A percentile compares a stretch with the other conserved stretches of the same genome.
phyloP scores from a whole-genome alignment of 2,113 vertebrate species.

The Chiloscyllium plagiosum region DNA sequence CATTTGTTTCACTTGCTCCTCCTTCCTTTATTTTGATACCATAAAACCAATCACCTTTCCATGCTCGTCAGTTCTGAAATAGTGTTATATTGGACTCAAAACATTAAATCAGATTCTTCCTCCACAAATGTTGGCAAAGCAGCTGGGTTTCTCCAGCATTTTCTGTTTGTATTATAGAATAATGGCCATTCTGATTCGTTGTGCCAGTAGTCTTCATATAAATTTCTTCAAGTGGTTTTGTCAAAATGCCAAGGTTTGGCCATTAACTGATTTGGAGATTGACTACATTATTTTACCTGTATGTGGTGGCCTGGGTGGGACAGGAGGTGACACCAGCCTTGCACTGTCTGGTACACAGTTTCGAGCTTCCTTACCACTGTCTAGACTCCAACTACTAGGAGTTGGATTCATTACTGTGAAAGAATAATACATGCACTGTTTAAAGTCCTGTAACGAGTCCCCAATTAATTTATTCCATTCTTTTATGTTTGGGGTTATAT shows the following conservation, averaged over 20 bases:
- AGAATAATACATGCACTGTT: constrained; percentile 23
- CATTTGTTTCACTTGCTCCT: too few relatives aligned
- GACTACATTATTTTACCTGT: constrained; percentile 62
- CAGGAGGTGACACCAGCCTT: constrained; percentile 79
- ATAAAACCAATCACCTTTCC: too few relatives aligned
- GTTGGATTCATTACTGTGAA: constrained; percentile 75
- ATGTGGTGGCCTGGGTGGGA: constrained; percentile 86
- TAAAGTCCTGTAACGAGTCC: neutral
- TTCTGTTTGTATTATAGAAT: neutral
- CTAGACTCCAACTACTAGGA: constrained; percentile 95
- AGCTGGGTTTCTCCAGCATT: too few relatives aligned
- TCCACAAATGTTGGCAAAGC: too few relatives aligned
- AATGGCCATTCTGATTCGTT: neutral
- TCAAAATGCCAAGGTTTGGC: constrained; percentile 35
- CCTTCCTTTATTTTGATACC: too few relatives aligned
- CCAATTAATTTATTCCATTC: constrained; percentile 8
- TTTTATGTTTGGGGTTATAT: neutral
- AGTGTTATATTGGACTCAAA: too few relatives aligned
- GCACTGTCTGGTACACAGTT: constrained; percentile 73
- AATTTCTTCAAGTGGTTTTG: neutral
- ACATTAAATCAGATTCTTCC: too few relatives aligned
- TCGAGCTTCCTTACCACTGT: constrained; percentile 82
- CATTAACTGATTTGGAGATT: neutral
- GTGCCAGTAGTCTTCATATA: neutral
- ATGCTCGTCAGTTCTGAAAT: too few relatives aligned